phyloP scores from a whole-genome alignment of 2,113 vertebrate species.

The Uria aalge region DNA sequence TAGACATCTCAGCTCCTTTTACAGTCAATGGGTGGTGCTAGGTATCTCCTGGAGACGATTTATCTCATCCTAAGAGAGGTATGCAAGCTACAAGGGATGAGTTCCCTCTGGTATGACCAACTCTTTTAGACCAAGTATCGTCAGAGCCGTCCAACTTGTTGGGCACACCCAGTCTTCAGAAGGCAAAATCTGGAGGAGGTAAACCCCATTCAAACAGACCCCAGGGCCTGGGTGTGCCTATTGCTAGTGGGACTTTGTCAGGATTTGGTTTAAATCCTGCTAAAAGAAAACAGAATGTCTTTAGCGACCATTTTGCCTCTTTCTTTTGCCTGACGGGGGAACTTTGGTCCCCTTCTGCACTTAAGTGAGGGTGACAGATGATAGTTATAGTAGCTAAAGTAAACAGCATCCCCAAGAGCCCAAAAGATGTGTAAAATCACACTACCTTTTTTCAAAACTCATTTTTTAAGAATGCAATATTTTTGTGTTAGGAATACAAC shows the following conservation, averaged over 20 bases:
- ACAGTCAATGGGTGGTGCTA: not conserved
- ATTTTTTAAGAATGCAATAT: not conserved
- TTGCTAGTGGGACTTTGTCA: not conserved
- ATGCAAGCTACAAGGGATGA: not conserved
- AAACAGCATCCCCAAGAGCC: not conserved
- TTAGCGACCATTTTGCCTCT: not conserved
- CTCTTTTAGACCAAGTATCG: not conserved
- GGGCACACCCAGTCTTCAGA: not conserved
- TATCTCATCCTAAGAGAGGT: not conserved
- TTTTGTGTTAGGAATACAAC: not conserved
- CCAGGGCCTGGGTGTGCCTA: not conserved
- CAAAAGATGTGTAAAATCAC: not conserved
- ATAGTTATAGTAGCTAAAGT: not conserved
- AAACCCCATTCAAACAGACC: not conserved
- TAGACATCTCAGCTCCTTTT: not conserved
- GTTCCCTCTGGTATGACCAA: not conserved
- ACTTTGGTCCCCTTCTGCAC: not conserved
- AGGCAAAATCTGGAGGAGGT: not conserved
- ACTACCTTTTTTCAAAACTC: not conserved
- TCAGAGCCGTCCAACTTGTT: not conserved
- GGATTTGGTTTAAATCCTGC: not conserved
- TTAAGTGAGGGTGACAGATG: not conserved
- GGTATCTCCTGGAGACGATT: not conserved
- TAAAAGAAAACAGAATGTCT: not conserved
- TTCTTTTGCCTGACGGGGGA: not conserved